Percentiles rank a stretch among this genome's conserved stretches.
Conservation (phyloP, 2,888 invertebrate genomes). For the Drosophila anomalipes region DNA sequence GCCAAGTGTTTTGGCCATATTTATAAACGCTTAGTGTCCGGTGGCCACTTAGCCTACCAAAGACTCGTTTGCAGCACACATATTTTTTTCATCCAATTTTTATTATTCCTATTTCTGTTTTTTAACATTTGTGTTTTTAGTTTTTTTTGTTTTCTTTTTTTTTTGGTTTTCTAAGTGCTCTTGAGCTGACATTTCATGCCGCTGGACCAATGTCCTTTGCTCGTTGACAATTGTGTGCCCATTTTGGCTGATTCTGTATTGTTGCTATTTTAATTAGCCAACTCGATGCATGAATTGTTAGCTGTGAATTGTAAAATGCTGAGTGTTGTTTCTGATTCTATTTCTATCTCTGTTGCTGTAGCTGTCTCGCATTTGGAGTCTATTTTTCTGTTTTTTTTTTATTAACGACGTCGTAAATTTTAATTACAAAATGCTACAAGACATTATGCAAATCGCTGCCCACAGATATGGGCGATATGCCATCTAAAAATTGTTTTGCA, state of each 20-base stretch:
- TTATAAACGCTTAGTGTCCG: constrained; percentile 64
- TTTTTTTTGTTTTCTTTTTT: neutral
- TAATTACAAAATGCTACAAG: constrained; percentile 78
- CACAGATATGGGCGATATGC: constrained; percentile 32
- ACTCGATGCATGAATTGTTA: constrained; percentile 56
- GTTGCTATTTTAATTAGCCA: constrained; percentile 66
- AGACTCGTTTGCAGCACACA: constrained; percentile 31
- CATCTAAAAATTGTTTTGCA: constrained; percentile 34
- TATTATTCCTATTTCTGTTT: constrained; percentile 18
- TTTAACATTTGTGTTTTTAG: constrained; percentile 9
- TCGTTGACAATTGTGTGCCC: constrained; percentile 70
- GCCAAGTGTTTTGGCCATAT: constrained; percentile 70
- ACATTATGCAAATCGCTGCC: constrained; percentile 66
- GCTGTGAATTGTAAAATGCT: constrained; percentile 47
- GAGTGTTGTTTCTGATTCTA: neutral
- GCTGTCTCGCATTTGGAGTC: constrained; percentile 28
- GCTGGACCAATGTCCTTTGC: constrained; percentile 68
- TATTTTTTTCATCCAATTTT: constrained; percentile 6
- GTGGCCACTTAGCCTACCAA: constrained; percentile 62
- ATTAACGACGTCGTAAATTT: constrained; percentile 72
- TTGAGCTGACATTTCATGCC: constrained; percentile 69
- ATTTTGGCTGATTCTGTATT: constrained; percentile 47
- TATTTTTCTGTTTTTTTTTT: constrained; percentile 2
- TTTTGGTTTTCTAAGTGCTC: constrained; percentile 36
- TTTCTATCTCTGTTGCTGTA: neutral